Evolutionary conservation across 2,888 invertebrate species (phyloP).

Genomic region (Coremacera marginata): DNA sequence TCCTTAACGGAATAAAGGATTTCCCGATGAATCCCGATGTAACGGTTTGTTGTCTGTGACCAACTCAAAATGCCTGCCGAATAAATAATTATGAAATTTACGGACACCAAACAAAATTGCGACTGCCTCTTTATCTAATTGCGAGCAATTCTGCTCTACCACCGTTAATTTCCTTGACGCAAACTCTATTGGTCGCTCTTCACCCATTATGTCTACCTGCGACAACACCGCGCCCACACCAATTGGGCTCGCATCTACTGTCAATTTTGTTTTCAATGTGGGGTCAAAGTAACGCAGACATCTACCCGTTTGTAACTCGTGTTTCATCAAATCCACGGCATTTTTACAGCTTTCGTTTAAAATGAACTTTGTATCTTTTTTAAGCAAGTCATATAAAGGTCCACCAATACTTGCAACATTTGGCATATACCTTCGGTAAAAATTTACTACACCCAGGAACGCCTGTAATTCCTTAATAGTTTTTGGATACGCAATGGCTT

Average conservation of each 20-base stretch:
- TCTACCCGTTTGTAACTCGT: no score
- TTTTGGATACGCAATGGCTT: constrained; percentile 33
- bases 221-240: constrained; percentile 57
- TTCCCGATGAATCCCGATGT: no score
- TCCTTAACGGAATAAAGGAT: no score
- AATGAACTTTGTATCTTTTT: constrained; percentile 43
- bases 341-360: constrained; percentile 37
- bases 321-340: constrained; percentile 5
- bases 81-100: no score
- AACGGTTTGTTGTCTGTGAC: no score
- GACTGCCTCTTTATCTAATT: constrained; percentile 10
- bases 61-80: no score
- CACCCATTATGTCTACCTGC: constrained; percentile 56
- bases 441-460: constrained; percentile 60
- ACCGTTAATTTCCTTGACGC: constrained; percentile 54
- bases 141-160: no score
- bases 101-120: neutral
- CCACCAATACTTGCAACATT: constrained; percentile 51
- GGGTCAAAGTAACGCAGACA: constrained; percentile 47
- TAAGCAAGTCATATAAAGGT: constrained; percentile 55
- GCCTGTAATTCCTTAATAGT: constrained; percentile 44
- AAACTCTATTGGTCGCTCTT: constrained; percentile 61
- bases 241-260: constrained; percentile 30
- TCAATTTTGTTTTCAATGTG: neutral
- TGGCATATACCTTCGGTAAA: constrained; percentile 60